A percentile compares a stretch with the other conserved stretches of the same genome.
phyloP scores from a whole-genome alignment of 2,797 vertebrate genomes.

The Poecilia wingei region DNA sequence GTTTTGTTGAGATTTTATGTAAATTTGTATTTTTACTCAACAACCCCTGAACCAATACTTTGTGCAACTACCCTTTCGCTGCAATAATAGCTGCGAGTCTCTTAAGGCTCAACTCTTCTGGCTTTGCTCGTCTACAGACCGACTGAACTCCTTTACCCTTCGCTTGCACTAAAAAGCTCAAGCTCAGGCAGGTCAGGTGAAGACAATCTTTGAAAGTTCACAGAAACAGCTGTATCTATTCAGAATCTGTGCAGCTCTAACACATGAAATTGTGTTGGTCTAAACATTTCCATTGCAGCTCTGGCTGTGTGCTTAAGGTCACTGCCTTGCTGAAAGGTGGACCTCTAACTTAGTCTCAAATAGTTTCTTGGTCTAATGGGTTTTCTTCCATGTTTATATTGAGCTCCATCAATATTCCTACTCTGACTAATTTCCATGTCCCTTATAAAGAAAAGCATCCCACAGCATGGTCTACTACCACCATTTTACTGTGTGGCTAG shows the following conservation, averaged over 20 bases:
- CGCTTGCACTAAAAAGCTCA: not conserved
- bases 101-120: not conserved
- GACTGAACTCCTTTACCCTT: not conserved
- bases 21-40: not conserved
- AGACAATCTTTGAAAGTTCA: not conserved
- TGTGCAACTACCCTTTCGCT: not conserved
- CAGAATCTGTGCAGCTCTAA: not conserved
- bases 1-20: not conserved
- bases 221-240: not conserved
- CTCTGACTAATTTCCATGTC: not conserved
- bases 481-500: not conserved
- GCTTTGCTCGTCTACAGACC: not conserved
- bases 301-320: not conserved
- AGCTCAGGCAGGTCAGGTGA: not conserved
- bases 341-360: not conserved
- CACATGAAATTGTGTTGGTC: not conserved
- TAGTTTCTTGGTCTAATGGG: not conserved
- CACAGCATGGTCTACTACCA: not conserved
- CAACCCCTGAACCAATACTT: not conserved
- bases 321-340: not conserved
- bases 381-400: not conserved
- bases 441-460: not conserved
- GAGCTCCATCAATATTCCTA: not conserved
- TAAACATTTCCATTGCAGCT: not conserved
- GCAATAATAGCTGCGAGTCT: not conserved